These are phyloP conservation scores for Rhinichthys osculus DNA, from an alignment of 2,797 vertebrate species.

Conservation along the genomic window DNA sequence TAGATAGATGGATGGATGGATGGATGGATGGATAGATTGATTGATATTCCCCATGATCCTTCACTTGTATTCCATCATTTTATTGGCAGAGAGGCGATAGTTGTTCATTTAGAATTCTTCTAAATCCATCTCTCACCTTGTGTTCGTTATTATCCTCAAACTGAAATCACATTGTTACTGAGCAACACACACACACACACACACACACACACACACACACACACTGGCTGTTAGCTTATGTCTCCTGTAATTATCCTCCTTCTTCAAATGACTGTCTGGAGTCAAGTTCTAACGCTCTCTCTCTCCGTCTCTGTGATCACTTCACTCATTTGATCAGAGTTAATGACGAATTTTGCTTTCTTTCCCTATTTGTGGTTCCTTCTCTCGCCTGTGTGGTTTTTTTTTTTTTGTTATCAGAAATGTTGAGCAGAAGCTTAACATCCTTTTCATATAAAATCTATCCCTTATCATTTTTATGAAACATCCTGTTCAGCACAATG, in stretches of 20 bases:
- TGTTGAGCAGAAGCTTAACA: background rate
- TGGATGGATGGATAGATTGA: background rate
- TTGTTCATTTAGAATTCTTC: background rate
- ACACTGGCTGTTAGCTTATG: constrained; percentile 4
- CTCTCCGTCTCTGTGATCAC: constrained; percentile 1
- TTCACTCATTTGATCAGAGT: constrained; percentile 35
- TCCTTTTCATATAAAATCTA: background rate
- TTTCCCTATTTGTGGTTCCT: constrained; percentile 14
- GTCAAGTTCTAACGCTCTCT: background rate
- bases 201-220: no score
- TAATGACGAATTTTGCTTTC: constrained; percentile 44
- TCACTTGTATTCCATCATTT: background rate
- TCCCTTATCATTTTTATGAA: constrained; percentile 7
- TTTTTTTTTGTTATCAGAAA: constrained; percentile 30
- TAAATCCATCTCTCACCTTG: background rate
- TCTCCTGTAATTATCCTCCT: constrained; percentile 33
- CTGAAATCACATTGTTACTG: background rate
- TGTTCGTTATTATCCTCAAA: background rate
- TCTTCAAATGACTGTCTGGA: constrained; percentile 32
- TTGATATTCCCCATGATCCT: background rate
- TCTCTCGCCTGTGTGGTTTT: constrained; percentile 2
- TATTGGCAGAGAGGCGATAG: background rate
- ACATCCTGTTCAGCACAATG: constrained; percentile 10
- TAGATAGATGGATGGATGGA: background rate
- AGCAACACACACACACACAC: background rate